Evolutionary conservation across 2,797 vertebrate genomes (phyloP).

Genomic region (Dermochelys coriacea): DNA sequence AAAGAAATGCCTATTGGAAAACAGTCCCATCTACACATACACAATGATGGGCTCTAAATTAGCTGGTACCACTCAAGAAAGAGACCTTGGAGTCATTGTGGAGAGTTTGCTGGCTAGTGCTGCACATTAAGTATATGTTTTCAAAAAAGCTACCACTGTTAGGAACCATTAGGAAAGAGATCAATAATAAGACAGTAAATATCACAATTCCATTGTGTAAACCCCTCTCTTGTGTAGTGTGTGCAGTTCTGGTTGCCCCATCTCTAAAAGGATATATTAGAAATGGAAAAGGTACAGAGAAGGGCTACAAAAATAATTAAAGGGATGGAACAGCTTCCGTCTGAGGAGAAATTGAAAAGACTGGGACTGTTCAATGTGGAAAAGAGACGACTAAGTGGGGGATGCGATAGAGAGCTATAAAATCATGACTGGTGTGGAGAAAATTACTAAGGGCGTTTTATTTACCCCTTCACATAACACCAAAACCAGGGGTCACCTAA

Average conservation of each 20-base stretch:
- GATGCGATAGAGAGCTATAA: neutral
- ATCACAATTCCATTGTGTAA: neutral
- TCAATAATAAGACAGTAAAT: neutral
- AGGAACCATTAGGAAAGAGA: neutral
- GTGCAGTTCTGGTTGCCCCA: neutral
- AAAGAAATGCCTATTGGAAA: no score
- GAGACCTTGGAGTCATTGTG: no score
- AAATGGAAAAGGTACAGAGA: neutral
- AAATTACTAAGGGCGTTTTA: neutral
- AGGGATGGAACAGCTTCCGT: neutral
- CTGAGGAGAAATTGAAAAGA: neutral
- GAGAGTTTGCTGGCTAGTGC: no score
- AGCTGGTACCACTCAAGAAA: no score
- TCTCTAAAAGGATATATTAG: neutral
- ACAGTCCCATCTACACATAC: no score
- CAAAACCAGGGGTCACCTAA: neutral
- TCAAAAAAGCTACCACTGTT: no score
- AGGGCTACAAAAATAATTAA: neutral
- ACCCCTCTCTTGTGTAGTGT: neutral
- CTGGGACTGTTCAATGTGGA: no score
- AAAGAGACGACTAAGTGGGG: no score
- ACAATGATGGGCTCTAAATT: no score
- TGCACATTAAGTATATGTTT: no score
- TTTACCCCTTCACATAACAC: neutral
- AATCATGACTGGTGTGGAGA: neutral